A percentile compares a stretch with the other conserved stretches of the same genome.
Evolutionary conservation across 2,113 vertebrate species (phyloP).

Genomic region (Pelodiscus sinensis): DNA sequence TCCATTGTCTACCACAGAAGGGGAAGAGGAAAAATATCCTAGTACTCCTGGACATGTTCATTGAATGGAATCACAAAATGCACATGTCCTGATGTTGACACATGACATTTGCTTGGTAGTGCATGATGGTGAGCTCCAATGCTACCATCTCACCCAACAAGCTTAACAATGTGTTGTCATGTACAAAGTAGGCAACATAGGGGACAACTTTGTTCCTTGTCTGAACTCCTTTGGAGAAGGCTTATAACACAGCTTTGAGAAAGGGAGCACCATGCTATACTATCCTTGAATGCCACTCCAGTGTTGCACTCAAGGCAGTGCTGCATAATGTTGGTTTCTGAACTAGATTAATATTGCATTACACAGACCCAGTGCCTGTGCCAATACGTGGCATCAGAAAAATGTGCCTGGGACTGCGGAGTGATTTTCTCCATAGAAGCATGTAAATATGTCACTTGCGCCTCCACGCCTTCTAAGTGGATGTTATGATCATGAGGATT

Average conservation of each 20-base stretch:
- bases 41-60: not conserved
- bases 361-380: slow-evolving; percentile 40
- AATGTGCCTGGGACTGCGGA: slow-evolving; percentile 44
- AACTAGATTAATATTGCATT: slow-evolving; percentile 37
- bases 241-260: slow-evolving; percentile 8
- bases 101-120: not conserved
- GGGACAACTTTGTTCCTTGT: not conserved
- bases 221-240: not conserved
- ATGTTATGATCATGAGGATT: no score
- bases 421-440: slow-evolving; percentile 12
- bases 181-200: not conserved
- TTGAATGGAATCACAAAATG: not conserved
- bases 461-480: not conserved
- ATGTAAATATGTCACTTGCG: not conserved
- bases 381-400: slow-evolving; percentile 39
- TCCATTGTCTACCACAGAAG: not conserved
- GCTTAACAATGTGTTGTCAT: not conserved
- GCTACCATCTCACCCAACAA: not conserved
- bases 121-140: not conserved
- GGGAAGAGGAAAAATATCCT: not conserved
- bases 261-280: not conserved
- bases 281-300: not conserved
- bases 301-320: not conserved
- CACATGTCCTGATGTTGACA: not conserved
- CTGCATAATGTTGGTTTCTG: slow-evolving; percentile 31